These are phyloP conservation scores for Trissolcus basalis DNA, from an alignment of 1,140 invertebrate genomes.

Conservation along the genomic window DNA sequence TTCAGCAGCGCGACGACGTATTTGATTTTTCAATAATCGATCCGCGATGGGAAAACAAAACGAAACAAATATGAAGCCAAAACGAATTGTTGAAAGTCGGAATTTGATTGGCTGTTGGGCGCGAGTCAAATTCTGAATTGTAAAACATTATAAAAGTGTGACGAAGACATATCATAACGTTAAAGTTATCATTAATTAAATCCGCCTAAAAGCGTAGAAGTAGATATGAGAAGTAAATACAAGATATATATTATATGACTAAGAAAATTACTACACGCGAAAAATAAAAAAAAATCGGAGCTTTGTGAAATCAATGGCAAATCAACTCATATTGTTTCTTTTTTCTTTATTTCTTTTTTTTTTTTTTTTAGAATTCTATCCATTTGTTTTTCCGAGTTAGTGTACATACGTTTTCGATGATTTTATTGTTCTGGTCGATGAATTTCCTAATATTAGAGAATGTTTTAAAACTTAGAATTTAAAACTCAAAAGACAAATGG, in stretches of 20 bases:
- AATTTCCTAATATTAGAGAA: conserved; percentile 35
- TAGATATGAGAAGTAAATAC: conserved; percentile 65
- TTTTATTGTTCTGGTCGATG: conserved; percentile 39
- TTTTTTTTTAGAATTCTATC: neutral
- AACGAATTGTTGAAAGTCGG: conserved; percentile 74
- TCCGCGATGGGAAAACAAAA: conserved; percentile 68
- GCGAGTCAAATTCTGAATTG: conserved; percentile 68
- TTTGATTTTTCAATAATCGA: no score
- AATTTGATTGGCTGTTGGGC: conserved; percentile 63
- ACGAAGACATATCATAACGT: conserved; percentile 76
- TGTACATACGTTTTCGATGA: conserved; percentile 37
- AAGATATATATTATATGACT: conserved; percentile 50
- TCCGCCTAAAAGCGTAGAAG: conserved; percentile 74
- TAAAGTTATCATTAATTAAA: conserved; percentile 67
- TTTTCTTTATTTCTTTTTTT: conserved; percentile 13
- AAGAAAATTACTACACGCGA: conserved; percentile 67
- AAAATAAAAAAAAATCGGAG: conserved; percentile 61
- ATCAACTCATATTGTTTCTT: conserved; percentile 22
- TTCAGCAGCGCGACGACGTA: no score
- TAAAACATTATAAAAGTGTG: conserved; percentile 71
- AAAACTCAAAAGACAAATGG: no score
- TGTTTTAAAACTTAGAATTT: neutral
- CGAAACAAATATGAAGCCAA: conserved; percentile 68
- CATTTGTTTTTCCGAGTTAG: conserved; percentile 28
- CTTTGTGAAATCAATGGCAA: conserved; percentile 27